Evolutionary conservation across 2,797 vertebrate genomes (phyloP).

Genomic region (Gymnocypris eckloni): DNA sequence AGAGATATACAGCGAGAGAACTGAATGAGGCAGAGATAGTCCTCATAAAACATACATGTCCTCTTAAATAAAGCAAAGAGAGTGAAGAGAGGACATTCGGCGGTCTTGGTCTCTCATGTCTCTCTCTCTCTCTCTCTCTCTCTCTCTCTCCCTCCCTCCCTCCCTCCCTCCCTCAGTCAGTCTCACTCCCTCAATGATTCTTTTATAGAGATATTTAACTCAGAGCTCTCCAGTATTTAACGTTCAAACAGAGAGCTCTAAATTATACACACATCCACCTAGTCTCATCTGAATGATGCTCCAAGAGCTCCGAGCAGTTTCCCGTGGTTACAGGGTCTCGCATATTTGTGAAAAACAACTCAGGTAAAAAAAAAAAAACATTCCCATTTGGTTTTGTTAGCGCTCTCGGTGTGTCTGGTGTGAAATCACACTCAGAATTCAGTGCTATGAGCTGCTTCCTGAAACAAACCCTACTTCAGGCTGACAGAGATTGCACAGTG

Average conservation of each 20-base stretch:
- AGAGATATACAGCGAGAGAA: conserved; percentile 24
- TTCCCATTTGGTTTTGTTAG: conserved; percentile 15
- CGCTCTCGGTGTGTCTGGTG: neutral
- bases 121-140: too few relatives aligned
- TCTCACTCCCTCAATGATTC: conserved; percentile 11
- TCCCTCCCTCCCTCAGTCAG: neutral
- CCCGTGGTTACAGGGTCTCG: neutral
- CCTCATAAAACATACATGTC: conserved; percentile 46
- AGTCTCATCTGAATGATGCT: neutral
- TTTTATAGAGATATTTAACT: conserved; percentile 28
- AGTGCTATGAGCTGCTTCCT: neutral
- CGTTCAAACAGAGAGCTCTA: conserved; percentile 14
- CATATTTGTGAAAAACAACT: conserved; percentile 34
- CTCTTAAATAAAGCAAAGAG: conserved; percentile 17
- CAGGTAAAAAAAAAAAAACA: neutral
- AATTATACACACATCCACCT: conserved; percentile 21
- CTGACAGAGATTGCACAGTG: neutral
- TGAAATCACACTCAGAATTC: conserved; percentile 30
- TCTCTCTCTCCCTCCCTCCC: neutral
- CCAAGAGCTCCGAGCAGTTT: neutral
- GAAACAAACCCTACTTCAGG: neutral
- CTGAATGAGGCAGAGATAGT: conserved; percentile 29
- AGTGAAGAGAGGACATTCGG: conserved; percentile 14
- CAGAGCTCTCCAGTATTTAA: conserved; percentile 18
- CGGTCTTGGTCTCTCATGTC: conserved; percentile 9